Evolutionary conservation across 2,113 vertebrate genomes (phyloP).

Genomic region (Pampusana beccarii): DNA sequence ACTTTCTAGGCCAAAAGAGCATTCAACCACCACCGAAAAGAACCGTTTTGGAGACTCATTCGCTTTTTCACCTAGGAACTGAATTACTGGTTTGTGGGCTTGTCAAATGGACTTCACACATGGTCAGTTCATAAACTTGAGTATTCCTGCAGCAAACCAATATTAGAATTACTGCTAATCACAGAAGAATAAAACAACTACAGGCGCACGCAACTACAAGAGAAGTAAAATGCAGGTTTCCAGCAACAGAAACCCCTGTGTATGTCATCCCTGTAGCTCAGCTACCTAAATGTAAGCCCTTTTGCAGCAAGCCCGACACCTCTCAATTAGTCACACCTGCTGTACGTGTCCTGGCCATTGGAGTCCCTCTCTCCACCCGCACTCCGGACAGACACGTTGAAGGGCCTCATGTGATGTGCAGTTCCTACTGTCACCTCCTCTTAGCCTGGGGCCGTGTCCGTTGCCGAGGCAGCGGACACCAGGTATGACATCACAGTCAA

Average conservation of each 20-base stretch:
- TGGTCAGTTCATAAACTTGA: neutral
- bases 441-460: too few species aligned
- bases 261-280: neutral
- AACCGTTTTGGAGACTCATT: neutral
- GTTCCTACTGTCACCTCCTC: neutral
- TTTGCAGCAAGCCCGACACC: neutral
- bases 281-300: accelerated
- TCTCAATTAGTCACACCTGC: neutral
- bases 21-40: neutral
- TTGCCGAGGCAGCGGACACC: neutral
- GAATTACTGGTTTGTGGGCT: neutral
- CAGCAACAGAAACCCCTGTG: neutral
- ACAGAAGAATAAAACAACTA: neutral
- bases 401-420: neutral
- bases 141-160: neutral
- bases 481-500: neutral
- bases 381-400: accelerated
- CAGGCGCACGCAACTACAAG: neutral
- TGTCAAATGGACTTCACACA: neutral
- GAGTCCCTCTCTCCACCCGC: neutral
- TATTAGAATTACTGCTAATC: neutral
- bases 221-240: neutral
- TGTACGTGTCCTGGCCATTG: accelerated
- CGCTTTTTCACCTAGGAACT: neutral
- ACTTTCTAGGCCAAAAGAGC: neutral